phyloP scores from a whole-genome alignment of 2,888 invertebrate species.

The Heliconius sara region DNA sequence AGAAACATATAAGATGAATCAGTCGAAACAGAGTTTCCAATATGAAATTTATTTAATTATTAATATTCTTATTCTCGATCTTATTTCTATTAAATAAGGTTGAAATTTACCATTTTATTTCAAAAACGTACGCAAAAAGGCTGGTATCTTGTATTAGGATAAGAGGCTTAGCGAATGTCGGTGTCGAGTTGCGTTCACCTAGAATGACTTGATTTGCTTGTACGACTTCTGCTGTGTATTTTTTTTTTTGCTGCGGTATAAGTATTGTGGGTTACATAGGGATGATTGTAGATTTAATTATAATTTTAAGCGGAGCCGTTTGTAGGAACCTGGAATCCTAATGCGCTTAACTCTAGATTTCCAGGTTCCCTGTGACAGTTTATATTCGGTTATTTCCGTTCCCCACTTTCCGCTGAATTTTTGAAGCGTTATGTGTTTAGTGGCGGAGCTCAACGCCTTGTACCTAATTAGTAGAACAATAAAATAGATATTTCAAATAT shows the following conservation, averaged over 20 bases:
- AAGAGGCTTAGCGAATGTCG: constrained; percentile 48
- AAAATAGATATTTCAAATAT: too few relatives aligned
- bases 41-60: constrained; percentile 38
- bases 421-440: too few relatives aligned
- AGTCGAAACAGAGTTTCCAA: constrained; percentile 40
- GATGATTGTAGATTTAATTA: neutral
- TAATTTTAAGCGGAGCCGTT: neutral
- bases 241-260: constrained; percentile 26
- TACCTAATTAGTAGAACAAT: too few relatives aligned
- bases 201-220: constrained; percentile 44
- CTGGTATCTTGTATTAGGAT: constrained; percentile 43
- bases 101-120: constrained; percentile 29
- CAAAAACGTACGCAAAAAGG: constrained; percentile 40
- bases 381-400: neutral
- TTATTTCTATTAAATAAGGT: constrained; percentile 35
- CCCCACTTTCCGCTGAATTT: too few relatives aligned
- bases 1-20: constrained; percentile 41
- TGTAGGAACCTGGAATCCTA: neutral
- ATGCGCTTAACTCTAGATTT: neutral
- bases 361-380: too few relatives aligned
- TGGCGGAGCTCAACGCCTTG: too few relatives aligned
- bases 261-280: constrained; percentile 5
- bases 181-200: constrained; percentile 45
- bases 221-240: constrained; percentile 41
- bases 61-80: constrained; percentile 27